phyloP scores from a whole-genome alignment of 1,140 invertebrate species.

The Formica exsecta region DNA sequence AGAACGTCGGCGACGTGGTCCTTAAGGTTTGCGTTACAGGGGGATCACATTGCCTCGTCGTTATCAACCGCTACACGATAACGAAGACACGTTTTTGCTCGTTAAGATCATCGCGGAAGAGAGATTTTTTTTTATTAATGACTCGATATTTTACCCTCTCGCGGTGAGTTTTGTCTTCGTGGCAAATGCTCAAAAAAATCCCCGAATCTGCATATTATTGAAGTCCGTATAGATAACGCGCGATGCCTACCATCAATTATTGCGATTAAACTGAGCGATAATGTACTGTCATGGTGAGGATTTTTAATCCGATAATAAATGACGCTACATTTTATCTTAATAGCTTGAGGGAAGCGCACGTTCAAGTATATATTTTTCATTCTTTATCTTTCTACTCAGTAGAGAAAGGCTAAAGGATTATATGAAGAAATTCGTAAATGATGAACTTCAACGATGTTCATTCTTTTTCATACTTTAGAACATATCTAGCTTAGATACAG shows the following conservation, averaged over 20 bases:
- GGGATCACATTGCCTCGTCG: conserved; percentile 73
- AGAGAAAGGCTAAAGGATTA: conserved; percentile 18
- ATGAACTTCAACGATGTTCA: conserved; percentile 13
- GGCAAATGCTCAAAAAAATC: background rate
- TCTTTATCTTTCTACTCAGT: conserved; percentile 4
- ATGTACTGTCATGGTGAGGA: background rate
- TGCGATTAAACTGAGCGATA: conserved; percentile 1
- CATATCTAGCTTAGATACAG: background rate
- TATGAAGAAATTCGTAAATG: conserved; percentile 36
- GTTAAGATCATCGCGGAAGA: conserved; percentile 71
- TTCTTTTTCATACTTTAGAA: background rate
- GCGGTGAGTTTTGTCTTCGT: background rate
- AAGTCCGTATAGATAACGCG: conserved; percentile 9
- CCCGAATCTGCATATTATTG: conserved; percentile 30
- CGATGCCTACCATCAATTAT: conserved; percentile 33
- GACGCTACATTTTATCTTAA: conserved; percentile 48
- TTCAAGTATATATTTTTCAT: conserved; percentile 48
- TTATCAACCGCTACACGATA: conserved; percentile 66
- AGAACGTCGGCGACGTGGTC: conserved; percentile 30
- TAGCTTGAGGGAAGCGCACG: conserved; percentile 13
- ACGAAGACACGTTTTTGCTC: conserved; percentile 77
- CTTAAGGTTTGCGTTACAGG: conserved; percentile 72
- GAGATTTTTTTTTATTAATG: conserved; percentile 64
- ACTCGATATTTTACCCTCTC: conserved; percentile 24
- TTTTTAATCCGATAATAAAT: conserved; percentile 48